Evolutionary conservation across 2,113 vertebrate genomes (phyloP).

Genomic region (Cisticola juncidis): DNA sequence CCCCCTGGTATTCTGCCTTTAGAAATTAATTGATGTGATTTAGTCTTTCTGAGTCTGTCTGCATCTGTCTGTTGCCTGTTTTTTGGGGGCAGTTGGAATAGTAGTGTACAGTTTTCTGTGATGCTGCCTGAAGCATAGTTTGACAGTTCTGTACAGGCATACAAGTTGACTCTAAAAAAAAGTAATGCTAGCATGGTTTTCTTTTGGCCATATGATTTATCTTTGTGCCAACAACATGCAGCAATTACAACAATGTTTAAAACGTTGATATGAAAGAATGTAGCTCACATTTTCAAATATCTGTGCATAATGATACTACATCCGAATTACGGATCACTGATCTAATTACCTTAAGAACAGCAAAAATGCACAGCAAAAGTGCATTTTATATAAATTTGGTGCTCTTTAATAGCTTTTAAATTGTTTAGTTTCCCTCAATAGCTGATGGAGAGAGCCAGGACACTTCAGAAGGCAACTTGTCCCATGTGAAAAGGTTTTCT

Average conservation of each 20-base stretch:
- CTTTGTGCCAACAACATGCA: background rate
- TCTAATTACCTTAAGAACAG: background rate
- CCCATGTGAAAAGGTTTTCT: background rate
- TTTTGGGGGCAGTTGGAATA: background rate
- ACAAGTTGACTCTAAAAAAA: background rate
- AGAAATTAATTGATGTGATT: background rate
- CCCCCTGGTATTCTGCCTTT: background rate
- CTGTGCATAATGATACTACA: accelerated
- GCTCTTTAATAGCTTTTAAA: background rate
- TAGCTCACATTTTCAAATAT: background rate
- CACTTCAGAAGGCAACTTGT: background rate
- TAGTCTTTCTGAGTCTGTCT: background rate
- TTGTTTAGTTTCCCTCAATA: background rate
- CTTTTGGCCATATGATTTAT: background rate
- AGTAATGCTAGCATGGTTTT: background rate
- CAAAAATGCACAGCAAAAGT: background rate
- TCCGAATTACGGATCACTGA: background rate
- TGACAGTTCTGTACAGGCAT: background rate
- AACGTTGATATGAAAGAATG: background rate
- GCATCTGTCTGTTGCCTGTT: background rate
- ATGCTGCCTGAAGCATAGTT: background rate
- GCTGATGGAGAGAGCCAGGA: background rate
- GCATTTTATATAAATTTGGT: background rate
- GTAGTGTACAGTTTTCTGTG: accelerated
- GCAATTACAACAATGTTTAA: background rate